phyloP scores from a whole-genome alignment of 2,888 invertebrate species.

The Caenorhabditis sp. region DNA sequence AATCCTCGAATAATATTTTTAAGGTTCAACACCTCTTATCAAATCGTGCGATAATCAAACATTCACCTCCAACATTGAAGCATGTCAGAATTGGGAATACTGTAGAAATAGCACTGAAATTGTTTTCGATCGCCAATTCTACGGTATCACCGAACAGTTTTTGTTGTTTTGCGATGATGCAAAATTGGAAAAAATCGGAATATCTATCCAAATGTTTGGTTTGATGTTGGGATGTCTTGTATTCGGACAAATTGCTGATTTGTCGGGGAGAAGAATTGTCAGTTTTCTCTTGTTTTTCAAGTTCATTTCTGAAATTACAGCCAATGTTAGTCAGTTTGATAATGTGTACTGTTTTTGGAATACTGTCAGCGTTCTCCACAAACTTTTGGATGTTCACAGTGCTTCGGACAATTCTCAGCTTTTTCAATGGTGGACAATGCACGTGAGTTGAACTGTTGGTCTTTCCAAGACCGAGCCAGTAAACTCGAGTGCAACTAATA shows the following conservation, averaged over 20 bases:
- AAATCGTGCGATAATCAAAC: slow-evolving; percentile 29
- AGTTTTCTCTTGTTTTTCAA: not conserved
- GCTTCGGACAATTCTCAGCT: slow-evolving; percentile 51
- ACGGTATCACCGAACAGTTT: slow-evolving; percentile 35
- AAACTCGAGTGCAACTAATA: not conserved
- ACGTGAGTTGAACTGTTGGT: slow-evolving; percentile 47
- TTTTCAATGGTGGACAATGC: slow-evolving; percentile 63
- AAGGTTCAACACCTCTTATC: slow-evolving; percentile 30
- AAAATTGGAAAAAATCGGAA: slow-evolving; percentile 53
- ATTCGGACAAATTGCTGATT: slow-evolving; percentile 56
- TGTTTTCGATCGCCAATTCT: slow-evolving; percentile 26
- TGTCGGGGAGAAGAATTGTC: slow-evolving; percentile 50
- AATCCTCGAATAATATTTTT: not conserved
- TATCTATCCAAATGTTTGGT: slow-evolving; percentile 62
- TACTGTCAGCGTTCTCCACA: slow-evolving; percentile 50
- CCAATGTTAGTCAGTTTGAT: slow-evolving; percentile 55
- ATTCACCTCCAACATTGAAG: slow-evolving; percentile 28
- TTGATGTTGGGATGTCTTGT: slow-evolving; percentile 62
- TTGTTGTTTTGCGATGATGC: slow-evolving; percentile 40
- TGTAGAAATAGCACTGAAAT: slow-evolving; percentile 14
- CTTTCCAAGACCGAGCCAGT: not conserved
- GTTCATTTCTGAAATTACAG: slow-evolving; percentile 4
- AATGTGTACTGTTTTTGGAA: slow-evolving; percentile 45
- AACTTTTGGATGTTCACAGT: slow-evolving; percentile 54
- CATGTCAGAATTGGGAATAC: slow-evolving; percentile 13